Percentiles rank a stretch among this genome's conserved stretches.
Evolutionary conservation across 2,888 invertebrate species (phyloP).

Genomic region (Catocala sponsa): DNA sequence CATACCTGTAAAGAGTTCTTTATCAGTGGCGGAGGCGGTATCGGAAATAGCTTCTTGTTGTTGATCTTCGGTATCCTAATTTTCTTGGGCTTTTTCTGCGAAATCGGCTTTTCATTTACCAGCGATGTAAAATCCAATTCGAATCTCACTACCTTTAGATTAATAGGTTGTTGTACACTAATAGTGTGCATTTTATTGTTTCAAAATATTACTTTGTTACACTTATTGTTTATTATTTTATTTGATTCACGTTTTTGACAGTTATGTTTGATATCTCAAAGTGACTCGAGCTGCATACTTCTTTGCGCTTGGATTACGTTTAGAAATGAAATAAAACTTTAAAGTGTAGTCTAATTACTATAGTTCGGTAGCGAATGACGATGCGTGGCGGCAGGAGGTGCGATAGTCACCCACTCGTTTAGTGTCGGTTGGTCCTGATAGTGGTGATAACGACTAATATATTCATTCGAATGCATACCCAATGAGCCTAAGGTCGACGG

Average conservation of each 20-base stretch:
- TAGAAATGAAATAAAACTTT: conserved; percentile 16
- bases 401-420: conserved; percentile 82
- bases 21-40: conserved; percentile 72
- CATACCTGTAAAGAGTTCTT: conserved; percentile 62
- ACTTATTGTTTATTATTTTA: conserved; percentile 20
- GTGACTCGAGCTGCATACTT: conserved; percentile 1
- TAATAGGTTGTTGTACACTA: conserved; percentile 73
- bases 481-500: conserved; percentile 68
- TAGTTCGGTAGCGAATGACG: conserved; percentile 31
- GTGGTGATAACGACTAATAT: conserved; percentile 80
- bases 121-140: conserved; percentile 76
- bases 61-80: conserved; percentile 69
- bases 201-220: conserved; percentile 9
- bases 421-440: conserved; percentile 72
- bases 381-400: conserved; percentile 54
- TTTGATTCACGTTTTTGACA: conserved; percentile 29
- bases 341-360: conserved; percentile 24
- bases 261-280: conserved; percentile 15
- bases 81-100: conserved; percentile 63
- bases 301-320: not conserved
- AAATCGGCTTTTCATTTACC: conserved; percentile 53
- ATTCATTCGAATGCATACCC: conserved; percentile 80
- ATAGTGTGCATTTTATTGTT: conserved; percentile 73
- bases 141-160: conserved; percentile 79
- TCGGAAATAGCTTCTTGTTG: conserved; percentile 56